Evolutionary conservation across 2,888 invertebrate species (phyloP).

Genomic region (Pristionchus maxplancki): DNA sequence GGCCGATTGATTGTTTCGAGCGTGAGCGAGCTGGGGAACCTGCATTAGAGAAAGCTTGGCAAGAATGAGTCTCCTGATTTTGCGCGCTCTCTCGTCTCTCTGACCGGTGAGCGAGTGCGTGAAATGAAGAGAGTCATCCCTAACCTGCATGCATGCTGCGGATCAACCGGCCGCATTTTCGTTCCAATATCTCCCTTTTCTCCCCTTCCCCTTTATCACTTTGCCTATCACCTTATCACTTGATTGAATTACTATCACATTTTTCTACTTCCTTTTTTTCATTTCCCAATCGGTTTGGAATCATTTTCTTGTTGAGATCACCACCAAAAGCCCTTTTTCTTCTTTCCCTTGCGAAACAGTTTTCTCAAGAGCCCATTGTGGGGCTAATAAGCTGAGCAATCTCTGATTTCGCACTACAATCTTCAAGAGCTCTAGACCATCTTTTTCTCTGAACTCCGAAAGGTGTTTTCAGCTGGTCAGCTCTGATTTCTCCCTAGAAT

Average conservation of each 20-base stretch:
- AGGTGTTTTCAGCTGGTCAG: too few species aligned
- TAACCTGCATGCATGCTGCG: not conserved
- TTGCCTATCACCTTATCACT: constrained; percentile 2
- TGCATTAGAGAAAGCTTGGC: too few species aligned
- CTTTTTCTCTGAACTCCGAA: not conserved
- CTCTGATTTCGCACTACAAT: not conserved
- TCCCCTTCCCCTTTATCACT: not conserved
- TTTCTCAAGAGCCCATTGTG: constrained; percentile 43
- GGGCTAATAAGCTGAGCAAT: not conserved
- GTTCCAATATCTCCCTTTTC: not conserved
- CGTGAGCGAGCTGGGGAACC: not conserved
- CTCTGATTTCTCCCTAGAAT: too few species aligned
- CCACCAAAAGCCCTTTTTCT: not conserved
- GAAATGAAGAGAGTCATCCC: not conserved
- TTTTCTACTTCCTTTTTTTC: not conserved
- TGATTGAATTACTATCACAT: not conserved
- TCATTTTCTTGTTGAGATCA: not conserved
- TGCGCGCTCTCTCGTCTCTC: not conserved
- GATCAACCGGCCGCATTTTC: constrained; percentile 31
- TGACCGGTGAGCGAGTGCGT: not conserved
- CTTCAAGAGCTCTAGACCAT: not conserved
- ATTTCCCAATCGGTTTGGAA: not conserved
- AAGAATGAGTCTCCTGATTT: not conserved
- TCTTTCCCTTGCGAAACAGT: constrained; percentile 9
- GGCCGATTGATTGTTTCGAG: not conserved